A percentile compares a stretch with the other conserved stretches of the same genome.
These are phyloP conservation scores for Callocephalon fimbriatum DNA, from an alignment of 2,113 vertebrate genomes.

Conservation along the genomic window DNA sequence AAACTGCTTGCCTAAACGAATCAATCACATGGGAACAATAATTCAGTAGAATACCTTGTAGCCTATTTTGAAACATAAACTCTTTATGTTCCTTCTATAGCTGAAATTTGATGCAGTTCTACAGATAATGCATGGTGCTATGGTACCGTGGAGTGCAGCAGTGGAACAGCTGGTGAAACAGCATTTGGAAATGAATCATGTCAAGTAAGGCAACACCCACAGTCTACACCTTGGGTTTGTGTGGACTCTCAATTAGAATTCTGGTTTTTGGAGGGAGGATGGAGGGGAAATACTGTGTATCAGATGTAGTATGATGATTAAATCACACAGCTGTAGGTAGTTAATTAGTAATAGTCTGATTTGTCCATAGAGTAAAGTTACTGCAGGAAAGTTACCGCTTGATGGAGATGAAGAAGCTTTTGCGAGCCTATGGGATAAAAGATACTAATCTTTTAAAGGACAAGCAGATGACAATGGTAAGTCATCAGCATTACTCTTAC, in stretches of 20 bases:
- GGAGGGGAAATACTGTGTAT: background rate
- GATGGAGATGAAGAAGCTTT: slow-evolving; percentile 96
- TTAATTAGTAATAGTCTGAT: background rate
- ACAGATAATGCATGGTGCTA: slow-evolving; percentile 91
- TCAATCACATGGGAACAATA: background rate
- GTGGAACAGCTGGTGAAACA: slow-evolving; percentile 91
- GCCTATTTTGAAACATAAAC: background rate
- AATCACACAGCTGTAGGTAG: background rate
- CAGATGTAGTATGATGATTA: background rate
- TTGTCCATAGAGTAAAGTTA: slow-evolving; percentile 84
- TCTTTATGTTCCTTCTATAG: slow-evolving; percentile 67
- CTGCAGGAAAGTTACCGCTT: slow-evolving; percentile 90
- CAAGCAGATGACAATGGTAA: slow-evolving; percentile 88
- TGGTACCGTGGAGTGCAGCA: slow-evolving; percentile 91
- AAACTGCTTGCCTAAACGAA: background rate
- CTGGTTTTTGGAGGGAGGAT: background rate
- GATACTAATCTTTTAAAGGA: slow-evolving; percentile 87
- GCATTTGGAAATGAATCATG: slow-evolving; percentile 90
- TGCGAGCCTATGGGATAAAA: slow-evolving; percentile 91
- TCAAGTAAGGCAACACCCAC: slow-evolving; percentile 82
- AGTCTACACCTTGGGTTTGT: background rate
- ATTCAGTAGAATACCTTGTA: background rate
- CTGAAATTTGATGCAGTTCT: slow-evolving; percentile 93
- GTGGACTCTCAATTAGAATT: background rate
- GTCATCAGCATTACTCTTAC: background rate